Percentiles rank a stretch among this genome's conserved stretches.
Conservation (phyloP, 1,140 invertebrate genomes). For the Aporrectodea caliginosa region DNA sequence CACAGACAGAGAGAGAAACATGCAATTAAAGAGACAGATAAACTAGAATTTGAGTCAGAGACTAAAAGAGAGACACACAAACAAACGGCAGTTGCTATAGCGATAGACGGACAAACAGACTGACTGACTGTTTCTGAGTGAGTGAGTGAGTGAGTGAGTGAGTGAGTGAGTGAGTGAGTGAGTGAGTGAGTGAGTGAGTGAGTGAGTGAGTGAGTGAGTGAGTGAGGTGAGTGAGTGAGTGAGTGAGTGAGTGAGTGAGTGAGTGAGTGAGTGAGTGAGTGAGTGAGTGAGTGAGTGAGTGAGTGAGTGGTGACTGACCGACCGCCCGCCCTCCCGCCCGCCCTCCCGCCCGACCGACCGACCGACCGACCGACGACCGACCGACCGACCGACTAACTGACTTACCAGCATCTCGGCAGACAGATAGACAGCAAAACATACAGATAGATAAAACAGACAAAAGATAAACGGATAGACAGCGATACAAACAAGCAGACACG, state of each 20-base stretch:
- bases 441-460: too few relatives aligned
- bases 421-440: too few relatives aligned
- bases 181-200: constrained; percentile 27
- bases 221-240: too few relatives aligned
- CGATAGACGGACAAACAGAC: background rate
- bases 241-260: constrained; percentile 16
- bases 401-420: too few relatives aligned
- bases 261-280: constrained; percentile 25
- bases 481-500: too few relatives aligned
- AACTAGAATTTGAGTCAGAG: background rate
- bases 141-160: constrained; percentile 27
- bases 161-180: constrained; percentile 27
- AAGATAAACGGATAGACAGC: too few relatives aligned
- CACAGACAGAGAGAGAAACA: background rate
- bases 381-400: too few relatives aligned
- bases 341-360: too few relatives aligned
- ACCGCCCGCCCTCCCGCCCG: too few relatives aligned
- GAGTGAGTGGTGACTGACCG: constrained; percentile 20
- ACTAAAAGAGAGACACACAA: background rate
- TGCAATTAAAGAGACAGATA: background rate
- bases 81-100: background rate
- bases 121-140: background rate
- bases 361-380: too few relatives aligned
- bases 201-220: constrained; percentile 12
- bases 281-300: constrained; percentile 26